A percentile compares a stretch with the other conserved stretches of the same genome.
Evolutionary conservation across 2,113 vertebrate species (phyloP).

Genomic region (Trichomycterus rosablanca): DNA sequence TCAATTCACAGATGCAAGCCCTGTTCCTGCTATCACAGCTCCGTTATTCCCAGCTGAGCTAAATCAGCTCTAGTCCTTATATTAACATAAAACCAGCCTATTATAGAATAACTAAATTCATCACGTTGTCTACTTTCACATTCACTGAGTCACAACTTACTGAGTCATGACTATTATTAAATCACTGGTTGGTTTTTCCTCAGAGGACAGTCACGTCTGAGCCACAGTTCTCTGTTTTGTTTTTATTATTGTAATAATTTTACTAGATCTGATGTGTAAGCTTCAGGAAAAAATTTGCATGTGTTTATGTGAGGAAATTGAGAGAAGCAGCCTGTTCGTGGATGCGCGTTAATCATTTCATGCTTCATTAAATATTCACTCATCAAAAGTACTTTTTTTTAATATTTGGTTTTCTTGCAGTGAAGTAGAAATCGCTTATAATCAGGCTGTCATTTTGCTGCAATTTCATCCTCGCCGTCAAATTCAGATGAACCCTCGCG

Average conservation of each 20-base stretch:
- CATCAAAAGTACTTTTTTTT: constrained; percentile 51
- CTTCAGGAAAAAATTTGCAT: constrained; percentile 54
- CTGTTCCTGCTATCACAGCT: constrained; percentile 56
- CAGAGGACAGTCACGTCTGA: constrained; percentile 33
- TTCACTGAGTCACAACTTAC: not conserved
- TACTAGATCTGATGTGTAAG: constrained; percentile 35
- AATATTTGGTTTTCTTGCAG: constrained; percentile 52
- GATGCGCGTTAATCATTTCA: constrained; percentile 55
- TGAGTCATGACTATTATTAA: constrained; percentile 15
- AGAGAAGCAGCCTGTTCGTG: constrained; percentile 42
- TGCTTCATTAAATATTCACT: constrained; percentile 64
- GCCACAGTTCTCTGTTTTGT: not conserved
- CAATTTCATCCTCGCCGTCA: constrained; percentile 61
- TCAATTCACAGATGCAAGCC: constrained; percentile 51
- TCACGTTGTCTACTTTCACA: not conserved
- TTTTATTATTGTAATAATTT: constrained; percentile 31
- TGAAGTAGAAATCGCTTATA: constrained; percentile 64
- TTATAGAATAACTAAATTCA: constrained; percentile 1
- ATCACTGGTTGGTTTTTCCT: constrained; percentile 28
- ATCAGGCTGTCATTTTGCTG: constrained; percentile 69
- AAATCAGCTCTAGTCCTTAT: constrained; percentile 43
- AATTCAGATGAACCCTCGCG: constrained; percentile 45
- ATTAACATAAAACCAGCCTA: constrained; percentile 40
- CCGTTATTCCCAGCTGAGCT: constrained; percentile 45
- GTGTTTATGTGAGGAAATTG: constrained; percentile 57